phyloP scores from a whole-genome alignment of 2,797 vertebrate genomes.

The Harpagifer antarcticus region DNA sequence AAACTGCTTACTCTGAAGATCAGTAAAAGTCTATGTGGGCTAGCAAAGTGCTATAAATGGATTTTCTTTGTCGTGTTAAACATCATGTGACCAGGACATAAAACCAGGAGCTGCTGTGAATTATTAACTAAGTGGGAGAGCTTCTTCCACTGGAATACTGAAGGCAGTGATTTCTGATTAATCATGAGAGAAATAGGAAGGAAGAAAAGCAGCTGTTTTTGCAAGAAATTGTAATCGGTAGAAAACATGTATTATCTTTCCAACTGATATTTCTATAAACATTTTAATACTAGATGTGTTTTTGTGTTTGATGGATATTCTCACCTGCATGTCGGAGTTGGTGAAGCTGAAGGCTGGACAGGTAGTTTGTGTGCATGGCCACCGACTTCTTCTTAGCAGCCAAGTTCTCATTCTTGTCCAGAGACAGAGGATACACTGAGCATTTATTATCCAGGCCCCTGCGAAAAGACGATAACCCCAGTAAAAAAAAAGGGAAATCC shows the following conservation, averaged over 20 bases:
- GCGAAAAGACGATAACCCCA: conserved; percentile 7
- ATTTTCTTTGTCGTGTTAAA: conserved; percentile 34
- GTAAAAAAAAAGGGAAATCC: background rate
- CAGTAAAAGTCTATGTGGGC: conserved; percentile 16
- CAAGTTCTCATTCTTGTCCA: conserved; percentile 99
- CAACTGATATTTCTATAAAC: background rate
- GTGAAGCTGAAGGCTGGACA: conserved; percentile 99
- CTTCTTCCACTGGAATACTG: conserved; percentile 13
- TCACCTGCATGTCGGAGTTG: conserved; percentile 99
- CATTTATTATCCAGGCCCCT: conserved; percentile 99
- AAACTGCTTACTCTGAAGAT: conserved; percentile 20
- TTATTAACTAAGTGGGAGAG: conserved; percentile 60
- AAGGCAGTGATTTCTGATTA: conserved; percentile 53
- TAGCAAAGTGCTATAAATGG: conserved; percentile 48
- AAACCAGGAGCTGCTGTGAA: conserved; percentile 54
- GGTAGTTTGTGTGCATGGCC: conserved; percentile 99
- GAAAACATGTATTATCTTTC: background rate
- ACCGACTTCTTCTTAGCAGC: conserved; percentile 99
- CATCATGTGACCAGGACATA: conserved; percentile 56
- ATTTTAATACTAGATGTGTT: background rate
- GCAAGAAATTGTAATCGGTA: background rate
- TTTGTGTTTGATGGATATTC: background rate
- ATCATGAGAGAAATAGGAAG: conserved; percentile 13
- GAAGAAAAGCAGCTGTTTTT: background rate
- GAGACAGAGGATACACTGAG: conserved; percentile 97